These are phyloP conservation scores for Picus viridis DNA, from an alignment of 2,797 vertebrate genomes.

Conservation along the genomic window DNA sequence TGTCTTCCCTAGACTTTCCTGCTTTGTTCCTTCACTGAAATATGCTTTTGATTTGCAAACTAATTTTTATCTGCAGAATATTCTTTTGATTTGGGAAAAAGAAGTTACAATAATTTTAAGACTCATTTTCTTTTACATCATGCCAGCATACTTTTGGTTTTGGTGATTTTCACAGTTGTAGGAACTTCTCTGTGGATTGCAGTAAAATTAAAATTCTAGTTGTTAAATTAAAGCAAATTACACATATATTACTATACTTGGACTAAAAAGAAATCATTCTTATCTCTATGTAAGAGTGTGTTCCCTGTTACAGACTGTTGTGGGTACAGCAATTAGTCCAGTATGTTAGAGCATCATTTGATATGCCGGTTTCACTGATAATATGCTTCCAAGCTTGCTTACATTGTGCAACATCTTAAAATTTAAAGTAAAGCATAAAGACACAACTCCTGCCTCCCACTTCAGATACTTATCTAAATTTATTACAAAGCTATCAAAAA, in stretches of 20 bases:
- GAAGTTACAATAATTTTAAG: neutral
- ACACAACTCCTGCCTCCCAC: neutral
- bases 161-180: neutral
- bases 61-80: neutral
- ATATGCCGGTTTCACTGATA: neutral
- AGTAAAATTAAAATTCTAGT: neutral
- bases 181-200: neutral
- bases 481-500: neutral
- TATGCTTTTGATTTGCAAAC: neutral
- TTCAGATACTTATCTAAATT: neutral
- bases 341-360: neutral
- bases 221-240: neutral
- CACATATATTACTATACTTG: neutral
- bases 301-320: neutral
- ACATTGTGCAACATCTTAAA: neutral
- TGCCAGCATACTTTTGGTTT: neutral
- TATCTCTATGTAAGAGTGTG: neutral
- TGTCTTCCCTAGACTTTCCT: neutral
- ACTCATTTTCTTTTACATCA: neutral
- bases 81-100: neutral
- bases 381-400: neutral
- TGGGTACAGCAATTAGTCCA: neutral
- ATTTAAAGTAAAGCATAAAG: neutral
- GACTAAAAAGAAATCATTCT: neutral
- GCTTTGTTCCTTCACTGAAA: neutral